phyloP scores from a whole-genome alignment of 2,113 vertebrate genomes.

The Neodon shergylaensis region DNA sequence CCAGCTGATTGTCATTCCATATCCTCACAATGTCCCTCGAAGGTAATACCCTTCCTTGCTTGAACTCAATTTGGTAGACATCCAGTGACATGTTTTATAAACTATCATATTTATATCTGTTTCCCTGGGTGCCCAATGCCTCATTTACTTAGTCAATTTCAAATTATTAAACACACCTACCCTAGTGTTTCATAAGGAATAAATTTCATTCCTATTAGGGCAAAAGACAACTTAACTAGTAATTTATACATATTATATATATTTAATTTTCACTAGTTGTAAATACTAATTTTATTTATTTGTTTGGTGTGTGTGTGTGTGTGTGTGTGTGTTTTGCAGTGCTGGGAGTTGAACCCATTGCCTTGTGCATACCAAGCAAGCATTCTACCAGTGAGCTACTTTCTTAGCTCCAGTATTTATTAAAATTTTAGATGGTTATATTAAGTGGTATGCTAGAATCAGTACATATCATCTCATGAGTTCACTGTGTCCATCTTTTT shows the following conservation, averaged over 20 bases:
- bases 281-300: neutral
- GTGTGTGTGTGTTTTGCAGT: neutral
- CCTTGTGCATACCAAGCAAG: neutral
- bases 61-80: constrained; percentile 52
- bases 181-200: constrained; percentile 42
- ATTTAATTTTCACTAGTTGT: constrained; percentile 35
- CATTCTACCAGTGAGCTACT: neutral
- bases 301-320: neutral
- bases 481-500: neutral
- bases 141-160: constrained; percentile 43
- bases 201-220: constrained; percentile 44
- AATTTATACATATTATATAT: neutral
- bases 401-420: neutral
- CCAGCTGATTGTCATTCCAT: constrained; percentile 98
- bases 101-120: neutral
- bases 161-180: constrained; percentile 27
- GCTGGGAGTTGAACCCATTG: neutral
- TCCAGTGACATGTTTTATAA: constrained; percentile 28
- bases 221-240: constrained; percentile 35
- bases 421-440: neutral
- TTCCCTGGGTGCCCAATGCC: neutral
- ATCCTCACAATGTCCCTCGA: constrained; percentile 92
- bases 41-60: constrained; percentile 86
- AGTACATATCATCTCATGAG: neutral
- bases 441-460: neutral